A percentile compares a stretch with the other conserved stretches of the same genome.
phyloP scores from a whole-genome alignment of 2,113 vertebrate genomes.

The Sigmodon hispidus region DNA sequence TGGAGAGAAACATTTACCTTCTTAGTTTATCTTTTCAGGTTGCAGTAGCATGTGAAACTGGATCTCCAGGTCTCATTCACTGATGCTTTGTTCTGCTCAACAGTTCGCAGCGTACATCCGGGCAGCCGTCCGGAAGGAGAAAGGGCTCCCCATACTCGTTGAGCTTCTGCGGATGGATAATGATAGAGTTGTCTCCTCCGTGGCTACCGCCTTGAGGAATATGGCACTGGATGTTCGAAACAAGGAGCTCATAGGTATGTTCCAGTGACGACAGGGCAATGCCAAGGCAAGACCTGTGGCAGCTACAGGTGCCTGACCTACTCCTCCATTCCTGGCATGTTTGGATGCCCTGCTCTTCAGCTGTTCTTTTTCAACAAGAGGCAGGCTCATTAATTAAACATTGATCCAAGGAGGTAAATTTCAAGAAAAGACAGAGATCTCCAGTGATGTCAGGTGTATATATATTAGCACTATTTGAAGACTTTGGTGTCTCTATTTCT shows the following conservation, averaged over 20 bases:
- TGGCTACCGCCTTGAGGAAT: slow-evolving; percentile 96
- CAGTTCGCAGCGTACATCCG: slow-evolving; percentile 98
- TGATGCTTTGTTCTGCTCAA: slow-evolving; percentile 14
- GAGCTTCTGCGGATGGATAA: slow-evolving; percentile 99
- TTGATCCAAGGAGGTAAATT: not conserved
- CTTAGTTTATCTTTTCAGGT: slow-evolving; percentile 51
- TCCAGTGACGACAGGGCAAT: not conserved
- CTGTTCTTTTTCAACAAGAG: slow-evolving; percentile 35
- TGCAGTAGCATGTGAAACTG: not conserved
- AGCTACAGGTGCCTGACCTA: not conserved
- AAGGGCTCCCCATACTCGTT: slow-evolving; percentile 98
- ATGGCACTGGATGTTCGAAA: slow-evolving; percentile 98
- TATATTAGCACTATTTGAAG: not conserved
- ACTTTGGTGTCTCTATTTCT: not conserved
- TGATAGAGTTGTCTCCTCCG: slow-evolving; percentile 96
- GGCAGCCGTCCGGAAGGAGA: slow-evolving; percentile 97
- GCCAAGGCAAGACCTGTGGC: accelerated
- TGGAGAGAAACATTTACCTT: slow-evolving; percentile 38
- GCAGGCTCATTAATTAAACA: not conserved
- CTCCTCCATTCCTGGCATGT: not conserved
- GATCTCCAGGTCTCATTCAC: not conserved
- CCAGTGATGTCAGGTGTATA: not conserved
- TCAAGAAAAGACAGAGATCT: slow-evolving; percentile 43
- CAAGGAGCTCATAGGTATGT: slow-evolving; percentile 97
- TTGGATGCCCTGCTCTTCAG: not conserved